Percentiles rank a stretch among this genome's conserved stretches.
These are phyloP conservation scores for Habrosyne pyritoides DNA, from an alignment of 2,888 invertebrate species.

Conservation along the genomic window DNA sequence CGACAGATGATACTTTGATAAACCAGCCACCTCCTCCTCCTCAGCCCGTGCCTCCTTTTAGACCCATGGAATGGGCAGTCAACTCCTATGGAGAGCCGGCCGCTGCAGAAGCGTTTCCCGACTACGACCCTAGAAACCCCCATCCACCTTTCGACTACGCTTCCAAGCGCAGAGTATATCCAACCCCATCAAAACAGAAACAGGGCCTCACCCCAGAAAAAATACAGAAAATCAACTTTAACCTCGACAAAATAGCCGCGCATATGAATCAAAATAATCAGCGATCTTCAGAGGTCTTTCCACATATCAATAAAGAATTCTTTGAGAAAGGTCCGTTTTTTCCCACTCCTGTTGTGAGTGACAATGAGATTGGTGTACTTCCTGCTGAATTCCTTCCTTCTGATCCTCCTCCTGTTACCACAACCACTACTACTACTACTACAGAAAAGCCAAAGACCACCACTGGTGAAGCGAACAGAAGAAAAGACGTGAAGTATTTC, in stretches of 20 bases:
- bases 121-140: conserved; percentile 60
- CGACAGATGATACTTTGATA: conserved; percentile 28
- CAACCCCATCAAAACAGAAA: conserved; percentile 35
- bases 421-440: conserved; percentile 44
- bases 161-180: conserved; percentile 52
- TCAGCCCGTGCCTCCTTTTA: conserved; percentile 57
- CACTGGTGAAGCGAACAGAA: conserved; percentile 54
- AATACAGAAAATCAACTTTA: conserved; percentile 69
- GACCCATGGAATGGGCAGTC: conserved; percentile 70
- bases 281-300: conserved; percentile 65
- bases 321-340: conserved; percentile 57
- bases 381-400: conserved; percentile 69
- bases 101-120: conserved; percentile 56
- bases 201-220: conserved; percentile 65
- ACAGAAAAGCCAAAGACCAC: conserved; percentile 47
- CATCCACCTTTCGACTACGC: conserved; percentile 59
- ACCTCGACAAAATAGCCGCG: conserved; percentile 62
- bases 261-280: conserved; percentile 53
- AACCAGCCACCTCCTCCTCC: conserved; percentile 67
- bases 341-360: conserved; percentile 69
- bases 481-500: conserved; percentile 74
- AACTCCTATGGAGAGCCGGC: conserved; percentile 77
- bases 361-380: conserved; percentile 73
- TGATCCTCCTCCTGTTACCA: conserved; percentile 21
- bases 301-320: conserved; percentile 58